These are phyloP conservation scores for Natator depressus DNA, from an alignment of 2,113 vertebrate species.

Conservation along the genomic window DNA sequence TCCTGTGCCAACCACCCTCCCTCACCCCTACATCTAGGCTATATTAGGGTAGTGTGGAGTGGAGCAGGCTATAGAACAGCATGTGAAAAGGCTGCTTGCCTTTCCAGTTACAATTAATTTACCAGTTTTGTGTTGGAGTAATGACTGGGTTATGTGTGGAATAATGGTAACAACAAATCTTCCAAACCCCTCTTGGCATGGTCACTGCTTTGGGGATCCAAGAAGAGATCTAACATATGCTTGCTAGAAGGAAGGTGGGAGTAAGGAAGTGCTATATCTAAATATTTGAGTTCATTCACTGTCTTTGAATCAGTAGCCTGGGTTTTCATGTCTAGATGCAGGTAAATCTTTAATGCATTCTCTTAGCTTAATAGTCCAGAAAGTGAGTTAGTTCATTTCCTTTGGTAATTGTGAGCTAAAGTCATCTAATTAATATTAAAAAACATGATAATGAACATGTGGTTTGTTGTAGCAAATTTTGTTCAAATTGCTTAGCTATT, in stretches of 20 bases:
- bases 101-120: not conserved
- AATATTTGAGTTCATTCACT: conserved; percentile 27
- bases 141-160: not conserved
- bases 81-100: not conserved
- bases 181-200: not conserved
- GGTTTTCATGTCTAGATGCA: not conserved
- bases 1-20: not conserved
- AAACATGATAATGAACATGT: conserved; percentile 3
- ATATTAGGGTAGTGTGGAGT: not conserved
- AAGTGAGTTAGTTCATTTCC: conserved; percentile 30
- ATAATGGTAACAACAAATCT: not conserved
- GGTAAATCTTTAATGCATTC: not conserved
- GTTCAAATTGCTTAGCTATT: not conserved
- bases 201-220: not conserved
- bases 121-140: not conserved
- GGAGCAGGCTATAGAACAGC: not conserved
- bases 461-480: conserved; percentile 11
- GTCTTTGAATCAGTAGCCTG: conserved; percentile 37
- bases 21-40: not conserved
- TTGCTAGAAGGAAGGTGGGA: not conserved
- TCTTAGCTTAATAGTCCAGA: not conserved
- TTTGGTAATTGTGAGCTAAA: conserved; percentile 40
- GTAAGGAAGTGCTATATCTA: not conserved
- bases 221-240: not conserved
- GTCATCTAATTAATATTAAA: conserved; percentile 47